A percentile compares a stretch with the other conserved stretches of the same genome.
Conservation (phyloP, 2,797 vertebrate genomes). For the Microcaecilia unicolor region DNA sequence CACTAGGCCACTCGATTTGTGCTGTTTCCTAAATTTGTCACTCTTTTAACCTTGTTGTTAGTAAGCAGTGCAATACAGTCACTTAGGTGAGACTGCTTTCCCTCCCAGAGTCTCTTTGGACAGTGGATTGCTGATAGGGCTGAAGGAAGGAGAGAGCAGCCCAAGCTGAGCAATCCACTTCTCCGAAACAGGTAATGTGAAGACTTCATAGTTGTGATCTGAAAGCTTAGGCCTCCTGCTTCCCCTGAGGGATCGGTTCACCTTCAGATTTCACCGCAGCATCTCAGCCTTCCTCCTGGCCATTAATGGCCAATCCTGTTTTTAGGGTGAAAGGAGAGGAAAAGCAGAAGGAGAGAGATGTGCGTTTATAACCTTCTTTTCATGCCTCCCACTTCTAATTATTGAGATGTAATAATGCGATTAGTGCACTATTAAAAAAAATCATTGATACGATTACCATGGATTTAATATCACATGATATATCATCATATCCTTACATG, state of each 20-base stretch:
- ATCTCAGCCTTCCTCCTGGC: neutral
- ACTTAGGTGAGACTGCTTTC: too few relatives aligned
- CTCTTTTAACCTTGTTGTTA: too few relatives aligned
- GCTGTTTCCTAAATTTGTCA: too few relatives aligned
- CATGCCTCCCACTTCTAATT: conserved; percentile 64
- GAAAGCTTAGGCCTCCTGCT: neutral
- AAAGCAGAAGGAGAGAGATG: too few relatives aligned
- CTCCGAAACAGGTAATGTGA: conserved; percentile 36
- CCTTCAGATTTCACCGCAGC: too few relatives aligned
- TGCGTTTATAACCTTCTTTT: conserved; percentile 40
- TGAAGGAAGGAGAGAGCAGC: conserved; percentile 34
- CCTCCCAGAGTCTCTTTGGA: too few relatives aligned
- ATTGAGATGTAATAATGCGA: conserved; percentile 67
- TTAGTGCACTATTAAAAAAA: conserved; percentile 74
- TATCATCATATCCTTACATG: conserved; percentile 91
- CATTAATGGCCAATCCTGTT: conserved; percentile 15
- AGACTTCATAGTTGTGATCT: conserved; percentile 41
- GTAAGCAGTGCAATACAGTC: too few relatives aligned
- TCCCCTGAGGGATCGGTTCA: too few relatives aligned
- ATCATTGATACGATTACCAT: conserved; percentile 85
- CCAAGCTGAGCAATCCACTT: conserved; percentile 37
- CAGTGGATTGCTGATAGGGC: conserved; percentile 42
- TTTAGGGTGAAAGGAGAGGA: too few relatives aligned
- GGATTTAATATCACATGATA: conserved; percentile 98
- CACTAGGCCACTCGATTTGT: too few relatives aligned